These are phyloP conservation scores for Pipa parva DNA, from an alignment of 2,113 vertebrate species.

Conservation along the genomic window DNA sequence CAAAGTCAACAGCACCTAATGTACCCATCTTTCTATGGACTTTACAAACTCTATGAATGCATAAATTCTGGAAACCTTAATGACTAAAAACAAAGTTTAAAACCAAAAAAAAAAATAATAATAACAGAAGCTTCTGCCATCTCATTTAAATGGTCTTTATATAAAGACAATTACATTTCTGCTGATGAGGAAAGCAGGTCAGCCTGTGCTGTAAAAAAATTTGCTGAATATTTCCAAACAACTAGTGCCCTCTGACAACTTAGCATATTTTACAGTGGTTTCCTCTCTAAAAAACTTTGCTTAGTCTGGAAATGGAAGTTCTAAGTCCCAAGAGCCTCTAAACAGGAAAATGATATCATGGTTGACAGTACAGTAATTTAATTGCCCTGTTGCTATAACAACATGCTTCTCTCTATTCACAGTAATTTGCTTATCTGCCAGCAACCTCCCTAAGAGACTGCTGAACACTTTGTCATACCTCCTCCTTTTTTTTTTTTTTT, in stretches of 20 bases:
- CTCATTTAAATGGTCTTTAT: too few relatives aligned
- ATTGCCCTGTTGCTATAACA: conserved; percentile 83
- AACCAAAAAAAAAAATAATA: too few relatives aligned
- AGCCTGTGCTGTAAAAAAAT: neutral
- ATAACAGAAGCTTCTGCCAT: too few relatives aligned
- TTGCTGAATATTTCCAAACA: neutral
- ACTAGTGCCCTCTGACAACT: neutral
- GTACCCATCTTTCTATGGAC: too few relatives aligned
- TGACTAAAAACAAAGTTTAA: too few relatives aligned
- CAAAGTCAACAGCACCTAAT: too few relatives aligned
- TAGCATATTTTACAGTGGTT: neutral
- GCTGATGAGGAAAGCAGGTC: neutral
- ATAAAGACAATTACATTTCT: too few relatives aligned
- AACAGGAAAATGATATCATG: conserved; percentile 80
- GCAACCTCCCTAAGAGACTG: conserved; percentile 63
- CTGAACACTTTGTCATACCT: conserved; percentile 54
- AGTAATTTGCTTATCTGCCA: conserved; percentile 81
- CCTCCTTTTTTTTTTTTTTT: conserved; percentile 55
- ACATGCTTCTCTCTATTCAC: conserved; percentile 80
- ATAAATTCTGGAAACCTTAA: too few relatives aligned
- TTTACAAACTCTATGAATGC: too few relatives aligned
- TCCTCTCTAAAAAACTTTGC: conserved; percentile 48
- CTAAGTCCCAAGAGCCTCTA: conserved; percentile 70
- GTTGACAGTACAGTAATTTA: conserved; percentile 87
- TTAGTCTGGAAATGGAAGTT: conserved; percentile 68